Evolutionary conservation across 2,113 vertebrate species (phyloP).

Genomic region (Balaeniceps rex): DNA sequence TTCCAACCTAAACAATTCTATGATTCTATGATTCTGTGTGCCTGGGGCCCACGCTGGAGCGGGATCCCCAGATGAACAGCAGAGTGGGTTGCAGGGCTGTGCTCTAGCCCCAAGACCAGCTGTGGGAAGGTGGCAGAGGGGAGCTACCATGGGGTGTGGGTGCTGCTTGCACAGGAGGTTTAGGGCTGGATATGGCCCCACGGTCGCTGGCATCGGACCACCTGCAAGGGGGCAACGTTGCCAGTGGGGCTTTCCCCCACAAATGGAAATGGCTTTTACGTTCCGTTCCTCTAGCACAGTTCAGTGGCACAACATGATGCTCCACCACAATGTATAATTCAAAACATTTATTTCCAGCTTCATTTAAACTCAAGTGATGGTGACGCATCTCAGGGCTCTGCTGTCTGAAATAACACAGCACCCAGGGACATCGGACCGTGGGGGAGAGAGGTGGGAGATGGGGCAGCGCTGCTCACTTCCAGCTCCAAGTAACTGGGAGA

Average conservation of each 20-base stretch:
- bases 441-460: not conserved
- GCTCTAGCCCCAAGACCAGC: not conserved
- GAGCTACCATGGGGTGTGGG: not conserved
- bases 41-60: not conserved
- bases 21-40: too few species aligned
- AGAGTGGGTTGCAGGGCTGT: not conserved
- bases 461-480: not conserved
- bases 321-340: not conserved
- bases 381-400: not conserved
- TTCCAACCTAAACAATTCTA: too few species aligned
- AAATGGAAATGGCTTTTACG: not conserved
- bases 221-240: not conserved
- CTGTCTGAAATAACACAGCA: not conserved
- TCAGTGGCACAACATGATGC: not conserved
- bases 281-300: not conserved
- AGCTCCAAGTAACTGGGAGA: not conserved
- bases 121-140: not conserved
- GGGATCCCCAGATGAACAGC: not conserved
- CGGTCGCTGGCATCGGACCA: accelerated
- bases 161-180: not conserved
- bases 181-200: not conserved
- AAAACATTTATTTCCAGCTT: not conserved
- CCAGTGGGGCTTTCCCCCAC: not conserved
- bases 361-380: not conserved
- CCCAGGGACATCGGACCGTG: accelerated